Percentiles rank a stretch among this genome's conserved stretches.
These are phyloP conservation scores for Hippopotamus amphibius DNA, from an alignment of 2,113 vertebrate genomes.

Conservation along the genomic window DNA sequence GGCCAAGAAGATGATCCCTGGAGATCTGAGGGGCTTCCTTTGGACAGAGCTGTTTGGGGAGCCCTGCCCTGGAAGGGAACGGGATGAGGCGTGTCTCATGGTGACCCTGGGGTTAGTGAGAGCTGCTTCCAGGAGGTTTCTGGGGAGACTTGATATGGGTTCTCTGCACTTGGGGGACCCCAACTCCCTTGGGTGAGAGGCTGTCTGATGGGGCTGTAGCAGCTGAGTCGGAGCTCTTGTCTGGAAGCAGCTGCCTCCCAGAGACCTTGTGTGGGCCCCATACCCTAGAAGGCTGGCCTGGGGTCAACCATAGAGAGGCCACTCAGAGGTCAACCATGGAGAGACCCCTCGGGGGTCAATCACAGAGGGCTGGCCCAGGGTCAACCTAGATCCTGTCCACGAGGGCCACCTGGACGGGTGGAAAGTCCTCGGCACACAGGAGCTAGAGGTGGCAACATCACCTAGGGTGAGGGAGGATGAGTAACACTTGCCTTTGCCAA, in stretches of 20 bases:
- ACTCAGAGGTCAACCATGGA: not conserved
- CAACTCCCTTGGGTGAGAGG: not conserved
- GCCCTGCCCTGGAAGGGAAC: not conserved
- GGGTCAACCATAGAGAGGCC: not conserved
- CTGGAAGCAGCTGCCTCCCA: not conserved
- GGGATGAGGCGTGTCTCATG: not conserved
- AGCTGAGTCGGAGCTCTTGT: not conserved
- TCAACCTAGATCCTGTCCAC: not conserved
- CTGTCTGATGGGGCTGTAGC: not conserved
- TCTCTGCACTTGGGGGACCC: not conserved
- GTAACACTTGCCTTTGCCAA: not conserved
- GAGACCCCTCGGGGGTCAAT: not conserved
- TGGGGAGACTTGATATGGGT: not conserved
- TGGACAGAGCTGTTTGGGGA: not conserved
- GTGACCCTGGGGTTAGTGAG: not conserved
- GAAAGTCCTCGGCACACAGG: not conserved
- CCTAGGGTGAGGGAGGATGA: not conserved
- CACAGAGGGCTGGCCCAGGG: not conserved
- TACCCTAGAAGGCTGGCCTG: not conserved
- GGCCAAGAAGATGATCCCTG: rapidly evolving
- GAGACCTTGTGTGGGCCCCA: not conserved
- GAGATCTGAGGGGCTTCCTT: rapidly evolving
- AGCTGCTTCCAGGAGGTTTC: not conserved
- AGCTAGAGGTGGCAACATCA: rapidly evolving
- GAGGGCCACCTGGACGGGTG: not conserved